phyloP scores from a whole-genome alignment of 35 echinoderm and acorn worm genomes.

The Apostichopus parvimensis region DNA sequence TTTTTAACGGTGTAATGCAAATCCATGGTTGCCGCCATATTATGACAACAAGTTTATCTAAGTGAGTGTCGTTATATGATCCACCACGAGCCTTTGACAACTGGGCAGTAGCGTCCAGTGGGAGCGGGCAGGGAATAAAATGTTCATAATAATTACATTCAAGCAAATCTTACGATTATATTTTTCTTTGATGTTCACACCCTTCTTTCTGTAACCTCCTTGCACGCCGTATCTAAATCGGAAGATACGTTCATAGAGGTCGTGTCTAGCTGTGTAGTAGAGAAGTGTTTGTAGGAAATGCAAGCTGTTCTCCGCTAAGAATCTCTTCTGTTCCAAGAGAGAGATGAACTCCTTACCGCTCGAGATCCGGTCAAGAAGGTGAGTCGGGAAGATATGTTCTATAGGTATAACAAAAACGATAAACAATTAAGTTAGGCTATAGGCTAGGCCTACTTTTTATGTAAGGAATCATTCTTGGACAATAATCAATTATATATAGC shows the following conservation, averaged over 20 bases:
- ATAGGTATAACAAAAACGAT: neutral
- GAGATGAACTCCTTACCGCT: conserved; percentile 59
- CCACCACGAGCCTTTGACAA: no score
- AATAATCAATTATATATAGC: no score
- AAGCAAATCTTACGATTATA: conserved; percentile 66
- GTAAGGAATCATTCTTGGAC: no score
- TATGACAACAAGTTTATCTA: no score
- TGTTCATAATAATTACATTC: no score
- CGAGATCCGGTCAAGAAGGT: conserved; percentile 53
- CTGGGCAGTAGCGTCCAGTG: no score
- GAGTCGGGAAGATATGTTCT: conserved; percentile 74
- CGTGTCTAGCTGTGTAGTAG: conserved; percentile 80
- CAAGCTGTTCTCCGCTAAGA: conserved; percentile 85
- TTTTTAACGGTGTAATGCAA: no score
- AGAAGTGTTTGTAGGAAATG: conserved; percentile 89
- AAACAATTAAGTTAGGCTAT: neutral
- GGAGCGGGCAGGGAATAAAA: no score
- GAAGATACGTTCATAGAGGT: conserved; percentile 81
- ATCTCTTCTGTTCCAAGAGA: conserved; percentile 66
- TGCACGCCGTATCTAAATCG: conserved; percentile 72
- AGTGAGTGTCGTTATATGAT: no score
- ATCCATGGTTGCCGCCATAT: no score
- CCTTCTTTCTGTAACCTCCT: conserved; percentile 55
- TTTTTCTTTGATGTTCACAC: conserved; percentile 66
- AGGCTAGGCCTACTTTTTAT: no score